Conservation (phyloP, 2,888 invertebrate genomes). For the Drosophila putrida region DNA sequence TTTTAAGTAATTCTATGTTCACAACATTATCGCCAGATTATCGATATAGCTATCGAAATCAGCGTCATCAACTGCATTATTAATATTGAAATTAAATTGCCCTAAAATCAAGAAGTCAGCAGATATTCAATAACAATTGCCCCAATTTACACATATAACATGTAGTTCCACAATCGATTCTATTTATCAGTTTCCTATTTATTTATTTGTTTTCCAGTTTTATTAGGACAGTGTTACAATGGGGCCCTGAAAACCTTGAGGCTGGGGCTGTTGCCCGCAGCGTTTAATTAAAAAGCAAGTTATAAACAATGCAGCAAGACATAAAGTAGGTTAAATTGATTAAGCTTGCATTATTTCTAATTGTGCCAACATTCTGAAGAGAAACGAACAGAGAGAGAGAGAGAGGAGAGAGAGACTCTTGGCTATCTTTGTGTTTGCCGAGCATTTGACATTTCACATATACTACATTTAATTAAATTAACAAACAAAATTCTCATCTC, state of each 20-base stretch:
- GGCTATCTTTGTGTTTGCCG: slow-evolving; percentile 2
- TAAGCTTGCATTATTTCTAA: slow-evolving; percentile 44
- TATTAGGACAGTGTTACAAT: slow-evolving; percentile 14
- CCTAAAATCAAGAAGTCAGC: neutral
- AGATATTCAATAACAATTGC: slow-evolving; percentile 3
- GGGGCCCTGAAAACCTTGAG: slow-evolving; percentile 18
- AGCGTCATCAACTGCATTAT: no score
- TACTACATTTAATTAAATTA: slow-evolving; percentile 62
- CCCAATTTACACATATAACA: neutral
- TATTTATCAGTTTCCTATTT: slow-evolving; percentile 8
- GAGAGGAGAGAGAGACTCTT: neutral
- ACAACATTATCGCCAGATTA: neutral
- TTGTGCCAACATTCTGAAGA: slow-evolving; percentile 17
- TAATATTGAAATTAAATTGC: neutral
- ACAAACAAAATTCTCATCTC: slow-evolving; percentile 32
- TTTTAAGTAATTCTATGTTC: neutral
- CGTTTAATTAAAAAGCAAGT: slow-evolving; percentile 32
- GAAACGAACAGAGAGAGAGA: neutral
- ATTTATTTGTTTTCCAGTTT: slow-evolving; percentile 12
- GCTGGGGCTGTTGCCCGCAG: slow-evolving; percentile 6
- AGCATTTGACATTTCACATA: slow-evolving; percentile 9
- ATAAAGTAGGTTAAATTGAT: slow-evolving; percentile 71
- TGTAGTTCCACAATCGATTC: neutral
- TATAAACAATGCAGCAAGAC: slow-evolving; percentile 34
- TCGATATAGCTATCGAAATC: neutral